Conservation (phyloP, 2,113 vertebrate species). For the Ursus arctos region DNA sequence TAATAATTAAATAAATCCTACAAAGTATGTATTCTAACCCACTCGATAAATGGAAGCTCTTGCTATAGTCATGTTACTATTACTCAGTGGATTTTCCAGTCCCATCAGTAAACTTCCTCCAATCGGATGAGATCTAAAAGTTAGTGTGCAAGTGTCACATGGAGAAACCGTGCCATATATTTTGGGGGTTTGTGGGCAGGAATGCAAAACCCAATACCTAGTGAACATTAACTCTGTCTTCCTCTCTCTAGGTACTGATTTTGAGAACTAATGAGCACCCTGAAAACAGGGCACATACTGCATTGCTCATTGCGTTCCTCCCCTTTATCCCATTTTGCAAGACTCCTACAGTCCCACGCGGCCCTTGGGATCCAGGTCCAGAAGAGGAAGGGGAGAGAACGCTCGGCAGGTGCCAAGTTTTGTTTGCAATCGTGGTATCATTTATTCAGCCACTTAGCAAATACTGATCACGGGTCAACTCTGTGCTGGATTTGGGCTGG, state of each 20-base stretch:
- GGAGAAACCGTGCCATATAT: not conserved
- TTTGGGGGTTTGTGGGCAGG: not conserved
- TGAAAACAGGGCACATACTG: not conserved
- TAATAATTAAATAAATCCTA: not conserved
- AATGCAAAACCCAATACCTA: not conserved
- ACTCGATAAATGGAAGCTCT: not conserved
- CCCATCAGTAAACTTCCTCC: not conserved
- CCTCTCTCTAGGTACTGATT: not conserved
- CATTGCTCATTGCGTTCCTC: fast-evolving
- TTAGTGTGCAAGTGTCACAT: not conserved
- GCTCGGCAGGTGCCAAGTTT: fast-evolving
- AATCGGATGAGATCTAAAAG: not conserved
- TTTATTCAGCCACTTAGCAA: no score
- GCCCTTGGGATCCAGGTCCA: no score
- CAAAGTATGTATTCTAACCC: not conserved
- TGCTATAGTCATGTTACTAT: not conserved
- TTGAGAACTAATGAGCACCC: not conserved
- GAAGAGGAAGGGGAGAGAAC: not conserved
- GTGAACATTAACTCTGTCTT: not conserved
- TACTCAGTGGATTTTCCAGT: not conserved
- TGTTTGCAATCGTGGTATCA: fast-evolving
- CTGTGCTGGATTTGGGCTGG: no score
- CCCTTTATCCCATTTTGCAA: not conserved
- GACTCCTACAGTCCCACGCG: fast-evolving
- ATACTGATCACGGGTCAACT: not conserved